A percentile compares a stretch with the other conserved stretches of the same genome.
Conservation (phyloP, 2,113 vertebrate species). For the Cinclus mexicanus region DNA sequence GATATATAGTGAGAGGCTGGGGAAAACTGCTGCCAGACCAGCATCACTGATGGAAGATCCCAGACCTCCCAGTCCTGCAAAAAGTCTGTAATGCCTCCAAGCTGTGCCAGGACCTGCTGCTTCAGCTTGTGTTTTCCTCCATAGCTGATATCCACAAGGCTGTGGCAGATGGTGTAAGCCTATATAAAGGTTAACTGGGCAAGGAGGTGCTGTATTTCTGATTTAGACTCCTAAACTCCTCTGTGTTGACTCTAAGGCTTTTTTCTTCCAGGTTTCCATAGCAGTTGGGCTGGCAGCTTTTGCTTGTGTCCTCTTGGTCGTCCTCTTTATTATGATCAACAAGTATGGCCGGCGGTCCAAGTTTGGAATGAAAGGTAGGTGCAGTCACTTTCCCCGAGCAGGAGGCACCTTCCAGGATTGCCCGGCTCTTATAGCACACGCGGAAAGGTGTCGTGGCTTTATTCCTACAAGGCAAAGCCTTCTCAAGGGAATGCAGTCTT, state of each 20-base stretch:
- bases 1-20: neutral
- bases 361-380: conserved; percentile 98
- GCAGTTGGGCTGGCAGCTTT: conserved; percentile 94
- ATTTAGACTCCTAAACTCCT: neutral
- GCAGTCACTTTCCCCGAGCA: neutral
- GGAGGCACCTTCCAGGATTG: conserved; percentile 38
- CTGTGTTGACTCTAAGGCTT: neutral
- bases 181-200: neutral
- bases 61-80: neutral
- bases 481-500: neutral
- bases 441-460: conserved; percentile 11
- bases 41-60: neutral
- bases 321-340: conserved; percentile 98
- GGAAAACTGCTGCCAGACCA: neutral
- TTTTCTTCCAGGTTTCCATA: conserved; percentile 86
- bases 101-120: neutral
- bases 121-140: neutral
- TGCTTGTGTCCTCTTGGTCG: conserved; percentile 91
- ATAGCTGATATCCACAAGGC: neutral
- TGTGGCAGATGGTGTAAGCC: neutral
- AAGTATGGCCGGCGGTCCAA: conserved; percentile 96
- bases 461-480: neutral
- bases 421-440: neutral
- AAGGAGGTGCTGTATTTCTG: neutral
- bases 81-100: neutral